Evolutionary conservation across 2,113 vertebrate species (phyloP), one percentile per base, ranked within the genome.

Genomic region (Pelecanoides urinatrix): DNA sequence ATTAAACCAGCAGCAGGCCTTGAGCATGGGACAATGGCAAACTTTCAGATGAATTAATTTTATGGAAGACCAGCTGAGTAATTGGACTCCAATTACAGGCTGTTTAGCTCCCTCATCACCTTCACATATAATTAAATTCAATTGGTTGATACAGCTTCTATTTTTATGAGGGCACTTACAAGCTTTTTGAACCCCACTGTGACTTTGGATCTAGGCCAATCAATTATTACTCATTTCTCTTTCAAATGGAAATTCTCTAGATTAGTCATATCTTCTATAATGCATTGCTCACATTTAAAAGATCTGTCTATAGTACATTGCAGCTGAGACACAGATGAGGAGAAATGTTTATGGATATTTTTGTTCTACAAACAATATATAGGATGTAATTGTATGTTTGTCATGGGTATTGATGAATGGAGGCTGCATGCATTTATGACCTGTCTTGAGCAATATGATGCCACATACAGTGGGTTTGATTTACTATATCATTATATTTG

Each of bases 111-210:
- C 97, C 97, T 98, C 98, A 98, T 98, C 98, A 98, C 98, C 98
- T 98, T 98, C 98, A 98, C 98, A 98, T 98, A 98, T 98, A 98
- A 98, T 98, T 98, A 98, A 98, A 98, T 98, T 98, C 98, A 98
- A 98, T 98, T 98, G 98, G 98, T 98, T 98, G 97, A 98, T 98
- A 98, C 94, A 97, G 98, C 98, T 97, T 98, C 98, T 98, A 98
- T 98, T 98, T 98, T 98, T 98, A 98, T 97, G 98, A 98, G 97
- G 97, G 97, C 97, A 98, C 98, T 98, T 98, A 98, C 97, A 97
- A 98, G 97, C 96, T 98, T 98, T 98, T 98, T 98, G 98, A 98
- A 98, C 97, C 98, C 98, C 97, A 98, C 98, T 98, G 98, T 98
- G 98, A 97, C 97, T 98, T 97, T 98, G 98, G 98, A 98, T 97